Evolutionary conservation across 1,140 invertebrate genomes (phyloP), one percentile per base, ranked within the genome.

Genomic region (Bilobella aurantiaca): DNA sequence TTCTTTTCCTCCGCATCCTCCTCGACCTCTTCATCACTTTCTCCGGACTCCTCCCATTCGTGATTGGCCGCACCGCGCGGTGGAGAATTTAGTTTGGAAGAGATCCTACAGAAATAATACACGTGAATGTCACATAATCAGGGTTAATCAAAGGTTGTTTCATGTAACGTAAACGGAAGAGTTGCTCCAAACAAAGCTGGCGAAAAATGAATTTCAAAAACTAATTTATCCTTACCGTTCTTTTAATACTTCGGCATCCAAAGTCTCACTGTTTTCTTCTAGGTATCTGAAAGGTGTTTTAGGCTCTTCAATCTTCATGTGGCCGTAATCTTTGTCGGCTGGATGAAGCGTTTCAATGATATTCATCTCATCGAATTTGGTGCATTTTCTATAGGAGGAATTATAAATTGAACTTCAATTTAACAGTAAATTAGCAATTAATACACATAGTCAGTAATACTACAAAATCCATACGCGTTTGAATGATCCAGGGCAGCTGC

Each of bases 311-410:
- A 98, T 95, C 82, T 99, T 99, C 93, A 99, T 99, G 75, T 96
- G 93, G 12, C 96, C 27, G 32, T 31, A 29, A 57, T 67, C 96
- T 81, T 99, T 99, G 76, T 95, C 94, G 30, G 90, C 79, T 46
- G 96, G 96, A 83, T 99, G 96, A 74, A 95, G 85, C 2, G 97
- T 99, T 64, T 94, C 93, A 73, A 98, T 83, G 68, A 99, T 98
- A 80, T 99, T 99, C 87, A 98, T 94, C 82, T 99, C 96, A 81
- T 99, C 96, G 83, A 94, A 98, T 82, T 94, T 91, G 77, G 91
- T 12, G 29, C 25, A 16, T 53, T 53, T 53, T 23, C 49, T 53
- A 23, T 12, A 53, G 12, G 14, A 42, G n/a, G 37, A 42, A n/a
- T n/a, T n/a, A n/a, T n/a, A n/a, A n/a, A n/a, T n/a, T n/a, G n/a